Percentiles rank a stretch among this genome's conserved stretches.
These are phyloP conservation scores for Anarrhichthys ocellatus DNA, from an alignment of 2,113 vertebrate species.

Conservation along the genomic window DNA sequence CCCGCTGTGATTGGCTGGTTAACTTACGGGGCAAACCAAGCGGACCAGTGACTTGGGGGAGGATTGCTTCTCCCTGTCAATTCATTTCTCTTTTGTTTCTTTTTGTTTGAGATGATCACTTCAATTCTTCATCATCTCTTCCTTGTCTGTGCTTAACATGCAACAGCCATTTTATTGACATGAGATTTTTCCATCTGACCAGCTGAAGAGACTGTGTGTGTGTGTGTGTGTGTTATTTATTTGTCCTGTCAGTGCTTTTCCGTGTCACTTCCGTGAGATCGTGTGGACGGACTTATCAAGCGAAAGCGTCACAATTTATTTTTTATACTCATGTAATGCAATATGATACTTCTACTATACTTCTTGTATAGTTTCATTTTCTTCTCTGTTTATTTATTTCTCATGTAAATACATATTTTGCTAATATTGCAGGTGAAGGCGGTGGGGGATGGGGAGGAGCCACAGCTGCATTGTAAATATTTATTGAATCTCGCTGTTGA, in stretches of 20 bases:
- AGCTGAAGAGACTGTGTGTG: slow-evolving; percentile 55
- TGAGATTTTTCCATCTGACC: slow-evolving; percentile 68
- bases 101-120: slow-evolving; percentile 58
- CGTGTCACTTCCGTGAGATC: slow-evolving; percentile 52
- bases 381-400: slow-evolving; percentile 77
- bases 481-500: slow-evolving; percentile 54
- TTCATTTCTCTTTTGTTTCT: slow-evolving; percentile 20
- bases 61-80: slow-evolving; percentile 30
- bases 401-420: slow-evolving; percentile 79
- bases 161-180: slow-evolving; percentile 56
- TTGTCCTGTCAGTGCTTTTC: slow-evolving; percentile 78
- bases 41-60: slow-evolving; percentile 38
- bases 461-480: slow-evolving; percentile 72
- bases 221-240: slow-evolving; percentile 73
- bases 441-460: slow-evolving; percentile 1
- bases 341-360: slow-evolving; percentile 75
- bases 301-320: slow-evolving; percentile 67
- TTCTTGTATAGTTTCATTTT: slow-evolving; percentile 70
- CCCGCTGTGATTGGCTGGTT: slow-evolving; percentile 34
- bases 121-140: slow-evolving; percentile 51
- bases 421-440: slow-evolving; percentile 57
- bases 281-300: slow-evolving; percentile 36
- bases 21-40: slow-evolving; percentile 22
- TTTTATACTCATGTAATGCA: slow-evolving; percentile 77
- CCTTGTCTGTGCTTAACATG: slow-evolving; percentile 64